A percentile compares a stretch with the other conserved stretches of the same genome.
These are phyloP conservation scores for Venturia canescens DNA, from an alignment of 1,140 invertebrate species.

Conservation along the genomic window DNA sequence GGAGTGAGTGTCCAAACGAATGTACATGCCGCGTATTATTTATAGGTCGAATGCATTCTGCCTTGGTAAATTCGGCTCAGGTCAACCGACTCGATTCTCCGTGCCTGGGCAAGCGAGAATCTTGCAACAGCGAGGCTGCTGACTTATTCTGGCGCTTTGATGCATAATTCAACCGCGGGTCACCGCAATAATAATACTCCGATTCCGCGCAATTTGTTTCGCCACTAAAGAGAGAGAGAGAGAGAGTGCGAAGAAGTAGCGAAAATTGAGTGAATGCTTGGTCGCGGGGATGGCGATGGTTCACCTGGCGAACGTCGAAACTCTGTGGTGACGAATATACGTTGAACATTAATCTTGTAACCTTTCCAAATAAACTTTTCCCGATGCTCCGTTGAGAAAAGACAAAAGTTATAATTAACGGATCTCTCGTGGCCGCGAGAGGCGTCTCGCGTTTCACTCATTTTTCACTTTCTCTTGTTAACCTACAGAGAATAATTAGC, in stretches of 20 bases:
- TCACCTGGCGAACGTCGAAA: conserved; percentile 26
- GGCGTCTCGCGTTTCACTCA: not conserved
- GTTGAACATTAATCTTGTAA: not conserved
- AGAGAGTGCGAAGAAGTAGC: not conserved
- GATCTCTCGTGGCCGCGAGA: no score
- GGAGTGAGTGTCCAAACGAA: conserved; percentile 34
- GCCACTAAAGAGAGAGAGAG: conserved; percentile 24
- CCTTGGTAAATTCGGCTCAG: conserved; percentile 43
- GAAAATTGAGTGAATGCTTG: conserved; percentile 13
- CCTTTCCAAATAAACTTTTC: conserved; percentile 13
- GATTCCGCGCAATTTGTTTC: conserved; percentile 44
- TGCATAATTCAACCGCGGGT: conserved; percentile 46
- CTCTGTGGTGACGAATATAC: conserved; percentile 27
- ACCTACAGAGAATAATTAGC: not conserved
- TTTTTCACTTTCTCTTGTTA: not conserved
- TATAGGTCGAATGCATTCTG: conserved; percentile 46
- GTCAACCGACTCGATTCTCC: conserved; percentile 44
- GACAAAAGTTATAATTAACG: conserved; percentile 8
- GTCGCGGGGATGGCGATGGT: not conserved
- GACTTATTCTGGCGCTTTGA: conserved; percentile 46
- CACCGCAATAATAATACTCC: conserved; percentile 45
- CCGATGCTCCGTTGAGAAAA: not conserved
- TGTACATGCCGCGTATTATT: conserved; percentile 46
- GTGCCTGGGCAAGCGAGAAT: conserved; percentile 34
- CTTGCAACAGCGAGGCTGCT: conserved; percentile 24